Base-by-base conservation (phyloP, 2,113 vertebrate species). In the Proterorhinus semilunaris region DNA sequence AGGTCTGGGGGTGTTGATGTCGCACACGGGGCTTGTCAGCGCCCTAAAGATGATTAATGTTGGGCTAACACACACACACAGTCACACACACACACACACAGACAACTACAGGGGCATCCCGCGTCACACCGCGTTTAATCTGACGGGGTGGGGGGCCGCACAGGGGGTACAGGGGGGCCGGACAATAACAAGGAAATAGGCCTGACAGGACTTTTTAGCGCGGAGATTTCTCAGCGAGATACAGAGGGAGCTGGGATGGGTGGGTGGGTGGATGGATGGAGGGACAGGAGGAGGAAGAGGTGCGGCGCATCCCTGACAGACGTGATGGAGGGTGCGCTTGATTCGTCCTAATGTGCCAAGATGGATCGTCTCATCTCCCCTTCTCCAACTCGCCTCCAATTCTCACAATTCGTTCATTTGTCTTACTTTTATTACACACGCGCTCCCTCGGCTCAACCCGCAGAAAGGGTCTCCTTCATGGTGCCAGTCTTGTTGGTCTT, bases 21-120 rank as follows among this genome's bases (percentile, higher is more conserved):
- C 54, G 71, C 79, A 86, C 86, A 86, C 81, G 58, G 55, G 71
- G 92, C 93, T 95, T 99, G 98, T 98, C 98, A 98, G 92, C 88
- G 87, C 94, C 88, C 92, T 98, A 99, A 99, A 98, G 95, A 98
- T 99, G 98, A 99, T 99, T 97, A 96, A 99, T 99, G 96, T 93
- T 6, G 72, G 70, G 70, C 66, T 47, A 55, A 73, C 81, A 68
- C 57, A 63, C 71, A 71, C 62, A 75, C 65, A 61, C 63, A 44
- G 62, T 48, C 68, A 67, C 59, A 65, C 80, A 76, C 57, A 66
- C 68, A 69, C 70, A 75, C 73, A 72, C 58, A 72, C 69, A 67
- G 53, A 61, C 47, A 66, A 62, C 71, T 78, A 69, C 68, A 76
- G 66, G 44, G 44, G 51, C 86, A 83, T 67, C 76, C 51, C 51